A percentile compares a stretch with the other conserved stretches of the same genome.
Conservation (phyloP, 2,113 vertebrate species). For the Hepsetus odoe region DNA sequence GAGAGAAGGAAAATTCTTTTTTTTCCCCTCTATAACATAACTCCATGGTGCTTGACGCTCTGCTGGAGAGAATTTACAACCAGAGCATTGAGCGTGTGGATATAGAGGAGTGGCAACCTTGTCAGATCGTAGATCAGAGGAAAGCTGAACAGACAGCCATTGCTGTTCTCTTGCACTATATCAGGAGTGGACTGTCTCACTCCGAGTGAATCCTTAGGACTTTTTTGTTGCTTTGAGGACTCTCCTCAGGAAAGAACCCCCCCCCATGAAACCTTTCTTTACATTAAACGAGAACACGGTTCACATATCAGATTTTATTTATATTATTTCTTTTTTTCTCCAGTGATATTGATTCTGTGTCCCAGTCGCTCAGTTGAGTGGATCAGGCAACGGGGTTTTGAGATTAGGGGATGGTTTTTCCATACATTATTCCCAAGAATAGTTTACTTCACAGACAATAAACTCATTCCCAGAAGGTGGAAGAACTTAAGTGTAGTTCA, state of each 20-base stretch:
- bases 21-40: conserved; percentile 1
- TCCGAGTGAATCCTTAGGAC: conserved; percentile 14
- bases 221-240: background rate
- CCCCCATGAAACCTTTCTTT: background rate
- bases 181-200: conserved; percentile 14
- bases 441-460: too few relatives aligned
- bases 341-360: background rate
- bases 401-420: too few relatives aligned
- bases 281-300: background rate
- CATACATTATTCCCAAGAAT: too few relatives aligned
- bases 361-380: background rate
- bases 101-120: conserved; percentile 8
- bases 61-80: background rate
- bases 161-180: conserved; percentile 9
- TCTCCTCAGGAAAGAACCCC: background rate
- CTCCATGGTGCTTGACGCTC: background rate
- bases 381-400: background rate
- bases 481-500: too few relatives aligned
- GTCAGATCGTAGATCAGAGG: conserved; percentile 23
- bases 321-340: background rate
- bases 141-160: background rate
- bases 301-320: background rate
- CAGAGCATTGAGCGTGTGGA: background rate
- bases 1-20: conserved; percentile 10
- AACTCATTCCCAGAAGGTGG: too few relatives aligned